Percentiles rank a stretch among this genome's conserved stretches.
Evolutionary conservation across 1,140 invertebrate species (phyloP).

Genomic region (Plectus sambesii): DNA sequence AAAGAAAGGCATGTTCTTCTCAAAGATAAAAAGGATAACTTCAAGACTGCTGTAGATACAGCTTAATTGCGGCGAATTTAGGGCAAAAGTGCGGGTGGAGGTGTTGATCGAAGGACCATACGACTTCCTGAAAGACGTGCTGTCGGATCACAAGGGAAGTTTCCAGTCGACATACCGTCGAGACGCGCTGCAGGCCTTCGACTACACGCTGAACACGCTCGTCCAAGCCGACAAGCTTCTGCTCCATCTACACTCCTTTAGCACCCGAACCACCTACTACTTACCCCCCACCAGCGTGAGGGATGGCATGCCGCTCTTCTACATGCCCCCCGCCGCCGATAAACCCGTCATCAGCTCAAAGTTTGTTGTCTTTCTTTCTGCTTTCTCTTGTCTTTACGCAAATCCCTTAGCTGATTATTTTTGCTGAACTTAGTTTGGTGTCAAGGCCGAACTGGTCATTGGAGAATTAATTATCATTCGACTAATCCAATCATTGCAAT

Average conservation of each 20-base stretch:
- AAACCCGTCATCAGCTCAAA: conserved; percentile 8
- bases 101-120: not conserved
- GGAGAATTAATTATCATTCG: not conserved
- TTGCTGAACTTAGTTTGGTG: too few relatives aligned
- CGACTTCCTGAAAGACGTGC: not conserved
- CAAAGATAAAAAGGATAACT: too few relatives aligned
- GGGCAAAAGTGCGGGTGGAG: not conserved
- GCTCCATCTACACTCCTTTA: conserved; percentile 23
- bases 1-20: too few relatives aligned
- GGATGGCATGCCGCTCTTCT: not conserved
- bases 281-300: conserved; percentile 14
- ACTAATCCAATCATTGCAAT: not conserved
- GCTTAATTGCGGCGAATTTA: not conserved
- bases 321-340: conserved; percentile 26
- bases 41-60: too few relatives aligned
- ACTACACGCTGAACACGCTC: conserved; percentile 16
- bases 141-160: not conserved
- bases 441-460: too few relatives aligned
- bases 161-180: not conserved
- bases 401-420: too few relatives aligned
- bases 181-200: not conserved
- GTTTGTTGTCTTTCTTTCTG: too few relatives aligned
- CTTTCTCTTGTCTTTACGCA: too few relatives aligned
- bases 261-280: conserved; percentile 18
- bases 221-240: conserved; percentile 22